A percentile compares a stretch with the other conserved stretches of the same genome.
These are phyloP conservation scores for Phaenicophaeus curvirostris DNA, from an alignment of 2,797 vertebrate species.

Conservation along the genomic window DNA sequence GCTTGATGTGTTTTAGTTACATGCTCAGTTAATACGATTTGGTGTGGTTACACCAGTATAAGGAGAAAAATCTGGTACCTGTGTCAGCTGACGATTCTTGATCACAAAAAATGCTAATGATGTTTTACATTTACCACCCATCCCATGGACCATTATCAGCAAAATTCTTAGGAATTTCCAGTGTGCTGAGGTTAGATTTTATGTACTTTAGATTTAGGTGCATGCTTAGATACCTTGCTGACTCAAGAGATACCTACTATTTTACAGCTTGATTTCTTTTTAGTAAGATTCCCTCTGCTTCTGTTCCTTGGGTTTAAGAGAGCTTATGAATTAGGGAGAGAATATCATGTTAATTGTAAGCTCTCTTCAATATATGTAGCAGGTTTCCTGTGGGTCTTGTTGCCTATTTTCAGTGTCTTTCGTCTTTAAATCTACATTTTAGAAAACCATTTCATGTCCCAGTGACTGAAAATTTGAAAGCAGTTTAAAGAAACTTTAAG, in stretches of 20 bases:
- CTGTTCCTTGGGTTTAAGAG: neutral
- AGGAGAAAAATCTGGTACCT: neutral
- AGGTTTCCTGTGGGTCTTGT: neutral
- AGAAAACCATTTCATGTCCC: neutral
- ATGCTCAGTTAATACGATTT: neutral
- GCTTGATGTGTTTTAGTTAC: neutral
- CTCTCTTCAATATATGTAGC: neutral
- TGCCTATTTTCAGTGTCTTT: neutral
- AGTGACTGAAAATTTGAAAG: constrained; percentile 33
- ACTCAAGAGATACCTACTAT: neutral
- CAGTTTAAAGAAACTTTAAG: constrained; percentile 47
- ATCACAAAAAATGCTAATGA: neutral
- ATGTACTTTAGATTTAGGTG: neutral
- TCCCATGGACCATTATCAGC: neutral
- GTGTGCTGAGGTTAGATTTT: neutral
- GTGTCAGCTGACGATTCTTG: neutral
- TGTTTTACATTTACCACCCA: neutral
- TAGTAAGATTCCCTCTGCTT: neutral
- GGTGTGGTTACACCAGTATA: neutral
- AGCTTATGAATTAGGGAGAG: neutral
- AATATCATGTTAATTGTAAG: neutral
- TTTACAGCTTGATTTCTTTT: neutral
- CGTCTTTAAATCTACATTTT: constrained; percentile 17
- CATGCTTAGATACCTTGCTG: neutral
- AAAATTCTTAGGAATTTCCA: neutral